Evolutionary conservation across 2,113 vertebrate genomes (phyloP), one percentile per base, ranked within the genome.

Genomic region (Alethe diademata): DNA sequence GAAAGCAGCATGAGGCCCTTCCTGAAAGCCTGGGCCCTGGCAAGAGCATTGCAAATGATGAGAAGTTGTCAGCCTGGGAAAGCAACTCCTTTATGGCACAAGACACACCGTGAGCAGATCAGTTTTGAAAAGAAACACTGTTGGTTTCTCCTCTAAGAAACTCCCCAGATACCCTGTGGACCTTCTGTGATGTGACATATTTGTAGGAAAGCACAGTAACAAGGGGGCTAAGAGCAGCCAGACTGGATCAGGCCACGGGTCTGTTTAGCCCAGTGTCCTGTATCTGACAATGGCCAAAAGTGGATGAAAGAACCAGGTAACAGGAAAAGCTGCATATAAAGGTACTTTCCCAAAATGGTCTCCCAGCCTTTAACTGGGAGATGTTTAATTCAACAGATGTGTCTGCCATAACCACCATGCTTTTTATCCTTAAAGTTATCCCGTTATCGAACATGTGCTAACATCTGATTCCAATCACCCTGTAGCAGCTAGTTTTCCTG

Each of bases 1-100:
- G 83, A 91, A 82, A 96, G 91, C 97, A 97, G 96, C 95, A 48
- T 66, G 96, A 93, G 83, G 76, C 74, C 90, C 53, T 51, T 92
- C 82, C 88, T 82, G 89, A 74, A 78, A 81, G 88, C 91, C 92
- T 80, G 74, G 64, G 62, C 85, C 82, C 88, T 90, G 67, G 66
- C 74, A 95, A 80, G 45, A 84, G 33, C 12, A 4, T 38, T 92
- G 92, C 38, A 90, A 97, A 88, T 8, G 33, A 72, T 50, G 33
- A 54, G 70, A 76, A 84, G 45, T 14, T 81, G 82, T 87, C 86
- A 91, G 65, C 35, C 50, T 48, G 60, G 9, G 54, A 91, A 92
- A 91, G 58, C 14, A 38, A 22, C 53, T 85, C 50, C 61, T 95
- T 95, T 69, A 60, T 67, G 88, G 70, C 56, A 78, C 18, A 74